phyloP scores from a whole-genome alignment of 2,113 vertebrate species.

The Labrus mixtus region DNA sequence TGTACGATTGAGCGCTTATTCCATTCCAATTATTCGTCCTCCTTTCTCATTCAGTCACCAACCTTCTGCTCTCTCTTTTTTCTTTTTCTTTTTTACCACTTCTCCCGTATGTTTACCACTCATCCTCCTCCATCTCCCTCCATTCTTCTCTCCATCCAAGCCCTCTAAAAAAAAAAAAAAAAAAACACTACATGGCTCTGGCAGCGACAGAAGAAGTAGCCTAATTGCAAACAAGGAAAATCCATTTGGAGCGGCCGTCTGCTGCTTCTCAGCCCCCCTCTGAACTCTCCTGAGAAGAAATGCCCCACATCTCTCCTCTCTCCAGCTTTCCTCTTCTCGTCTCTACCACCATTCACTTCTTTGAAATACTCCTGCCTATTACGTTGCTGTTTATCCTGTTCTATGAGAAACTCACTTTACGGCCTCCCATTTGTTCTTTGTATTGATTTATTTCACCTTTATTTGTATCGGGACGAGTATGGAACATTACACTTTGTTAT shows the following conservation, averaged over 20 bases:
- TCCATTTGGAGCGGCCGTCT: slow-evolving; percentile 82
- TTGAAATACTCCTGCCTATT: slow-evolving; percentile 44
- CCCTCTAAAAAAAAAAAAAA: too few relatives aligned
- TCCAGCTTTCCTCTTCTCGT: slow-evolving; percentile 16
- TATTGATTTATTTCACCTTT: too few relatives aligned
- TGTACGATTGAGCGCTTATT: slow-evolving; percentile 33
- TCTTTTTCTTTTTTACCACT: slow-evolving; percentile 25
- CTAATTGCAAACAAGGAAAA: slow-evolving; percentile 84
- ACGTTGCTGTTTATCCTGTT: slow-evolving; percentile 18
- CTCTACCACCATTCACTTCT: slow-evolving; percentile 30
- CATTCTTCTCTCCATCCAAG: slow-evolving; percentile 23
- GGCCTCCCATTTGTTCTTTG: too few relatives aligned
- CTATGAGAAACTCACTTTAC: neutral
- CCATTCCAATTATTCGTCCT: slow-evolving; percentile 37
- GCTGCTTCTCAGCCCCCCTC: slow-evolving; percentile 70
- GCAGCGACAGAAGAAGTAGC: slow-evolving; percentile 67
- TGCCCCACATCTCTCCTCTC: slow-evolving; percentile 52
- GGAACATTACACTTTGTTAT: too few relatives aligned
- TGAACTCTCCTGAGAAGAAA: slow-evolving; percentile 78
- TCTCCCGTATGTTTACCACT: slow-evolving; percentile 38
- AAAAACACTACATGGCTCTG: slow-evolving; percentile 57
- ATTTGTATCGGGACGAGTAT: too few relatives aligned
- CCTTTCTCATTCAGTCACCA: slow-evolving; percentile 14
- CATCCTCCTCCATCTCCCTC: slow-evolving; percentile 36
- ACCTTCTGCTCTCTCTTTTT: slow-evolving; percentile 6